Base-by-base conservation (phyloP, 2,888 invertebrate genomes). In the Diaphora mendica region DNA sequence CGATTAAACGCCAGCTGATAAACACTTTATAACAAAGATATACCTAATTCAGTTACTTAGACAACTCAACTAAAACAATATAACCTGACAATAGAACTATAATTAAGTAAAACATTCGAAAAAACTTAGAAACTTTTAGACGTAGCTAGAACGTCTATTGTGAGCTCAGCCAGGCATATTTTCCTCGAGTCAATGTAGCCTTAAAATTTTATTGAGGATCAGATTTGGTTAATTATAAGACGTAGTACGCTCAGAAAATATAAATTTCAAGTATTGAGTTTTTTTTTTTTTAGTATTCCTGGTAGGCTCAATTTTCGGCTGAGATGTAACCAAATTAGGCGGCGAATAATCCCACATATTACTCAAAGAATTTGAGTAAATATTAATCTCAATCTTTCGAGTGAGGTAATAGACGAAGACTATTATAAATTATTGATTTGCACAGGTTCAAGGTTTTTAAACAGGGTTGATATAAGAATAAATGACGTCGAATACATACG, bases 401-500 rank as follows among this genome's bases (percentile, higher is more conserved):
- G n/a, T 26, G 26, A 5, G 13, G 13, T 59, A 26, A 59, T 59
- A 59, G 17, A 62, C 62, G 17, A 30, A 5, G 2, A 62, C 33
- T 33, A n/a, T 62, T n/a, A n/a, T n/a, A n/a, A n/a, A n/a, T n/a
- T 20, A 59, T 68, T 26, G 72, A 70, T 77, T 30, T 13, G 8
- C 48, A 70, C 66, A 11, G 35, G 51, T 74, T 71, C 70, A 75
- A 78, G 75, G 80, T 71, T 74, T 83, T 62, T 35, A 8, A 17
- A 70, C 51, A 64, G 72, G 64, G 64, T 74, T 71, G 64, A 66
- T 64, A 66, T 44, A 51, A 71, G 72, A 78, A 75, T 73, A 79
- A 82, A 74, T 80, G 69, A 78, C 77, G 66, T 74, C 76, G 78
- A 74, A 81, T 80, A 76, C 82, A 82, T 78, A 82, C 80, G 82